Base-by-base conservation (phyloP, 2,888 invertebrate species). In the Druceiella hillmani region DNA sequence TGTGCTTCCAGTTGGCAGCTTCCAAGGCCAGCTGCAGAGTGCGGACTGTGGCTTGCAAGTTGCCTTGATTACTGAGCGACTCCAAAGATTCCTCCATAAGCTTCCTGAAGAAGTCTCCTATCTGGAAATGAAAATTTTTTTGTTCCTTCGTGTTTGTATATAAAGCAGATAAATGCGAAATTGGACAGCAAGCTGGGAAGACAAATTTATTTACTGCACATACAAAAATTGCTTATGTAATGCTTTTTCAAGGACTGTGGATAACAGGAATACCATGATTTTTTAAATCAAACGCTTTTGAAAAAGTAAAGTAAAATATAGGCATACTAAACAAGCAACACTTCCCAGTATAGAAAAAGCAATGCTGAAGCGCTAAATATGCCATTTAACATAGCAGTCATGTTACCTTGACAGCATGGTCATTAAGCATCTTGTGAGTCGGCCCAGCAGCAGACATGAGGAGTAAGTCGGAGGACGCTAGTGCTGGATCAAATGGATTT, bases 11-110 rank as follows among this genome's bases (percentile, higher is more conserved):
- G 48, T 76, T 75, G 44, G 77, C 57, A 33, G 78, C 77, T 53
- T 89, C 88, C 32, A 86, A 64, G 59, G 87, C 84, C 46, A 83
- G 55, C 49, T 78, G 75, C 3, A 87, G 58, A 3, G 69, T 58
- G 14, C 79, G 70, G 35, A 81, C 61, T 24, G 76, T 74, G 0
- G 83, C 77, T 53, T 80, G 77, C 5, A 66, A 59, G 32, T 51
- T 26, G 1, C 79, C 74, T n/a, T n/a, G n/a, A n/a, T n/a, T n/a
- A n/a, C n/a, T n/a, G 47, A 85, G 52, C 52, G 81, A 82, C 34
- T 73, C 71, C 17, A 84, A 51, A 0, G 80, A 75, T 38, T 86
- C 85, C 52, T 81, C 77, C 40, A 88, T 61, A 33, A 84, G 70
- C 1, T 74, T 73, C 26, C 83, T 77, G 59, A 87, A 83, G 58